These are phyloP conservation scores for Papilio xuthus DNA, from an alignment of 1,140 invertebrate genomes.

Conservation along the genomic window DNA sequence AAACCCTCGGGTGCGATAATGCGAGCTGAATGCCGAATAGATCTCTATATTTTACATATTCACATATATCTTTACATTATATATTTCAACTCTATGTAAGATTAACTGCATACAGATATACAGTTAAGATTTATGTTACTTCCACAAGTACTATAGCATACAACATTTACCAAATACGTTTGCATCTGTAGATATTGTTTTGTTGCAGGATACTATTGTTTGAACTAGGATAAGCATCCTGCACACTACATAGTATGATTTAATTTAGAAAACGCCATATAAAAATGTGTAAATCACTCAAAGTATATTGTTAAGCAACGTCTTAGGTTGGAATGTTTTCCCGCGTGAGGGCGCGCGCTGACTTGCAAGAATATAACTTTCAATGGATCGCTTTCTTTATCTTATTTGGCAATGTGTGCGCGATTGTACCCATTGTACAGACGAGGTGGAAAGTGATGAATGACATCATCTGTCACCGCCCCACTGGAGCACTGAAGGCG, in stretches of 20 bases:
- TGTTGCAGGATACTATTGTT: too few relatives aligned
- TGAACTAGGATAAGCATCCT: too few relatives aligned
- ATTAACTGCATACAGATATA: not conserved
- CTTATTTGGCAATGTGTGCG: not conserved
- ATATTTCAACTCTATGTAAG: not conserved
- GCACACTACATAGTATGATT: too few relatives aligned
- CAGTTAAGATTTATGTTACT: not conserved
- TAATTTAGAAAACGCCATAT: not conserved
- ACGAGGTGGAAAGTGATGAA: constrained; percentile 17
- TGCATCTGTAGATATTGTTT: too few relatives aligned
- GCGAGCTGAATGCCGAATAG: not conserved
- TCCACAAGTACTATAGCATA: not conserved
- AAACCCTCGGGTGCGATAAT: constrained; percentile 4
- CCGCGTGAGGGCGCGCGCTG: not conserved
- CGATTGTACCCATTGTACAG: constrained; percentile 11
- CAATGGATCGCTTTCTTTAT: constrained; percentile 12
- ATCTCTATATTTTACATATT: not conserved
- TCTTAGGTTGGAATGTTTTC: too few relatives aligned
- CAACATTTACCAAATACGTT: too few relatives aligned
- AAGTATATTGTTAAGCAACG: not conserved
- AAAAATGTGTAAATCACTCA: not conserved
- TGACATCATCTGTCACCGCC: constrained; percentile 3
- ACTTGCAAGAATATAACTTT: not conserved
- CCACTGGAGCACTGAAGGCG: not conserved
- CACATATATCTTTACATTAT: not conserved